Evolutionary conservation across 1,140 invertebrate species (phyloP), one percentile per base, ranked within the genome.

Genomic region (Xylocopa sonorina): DNA sequence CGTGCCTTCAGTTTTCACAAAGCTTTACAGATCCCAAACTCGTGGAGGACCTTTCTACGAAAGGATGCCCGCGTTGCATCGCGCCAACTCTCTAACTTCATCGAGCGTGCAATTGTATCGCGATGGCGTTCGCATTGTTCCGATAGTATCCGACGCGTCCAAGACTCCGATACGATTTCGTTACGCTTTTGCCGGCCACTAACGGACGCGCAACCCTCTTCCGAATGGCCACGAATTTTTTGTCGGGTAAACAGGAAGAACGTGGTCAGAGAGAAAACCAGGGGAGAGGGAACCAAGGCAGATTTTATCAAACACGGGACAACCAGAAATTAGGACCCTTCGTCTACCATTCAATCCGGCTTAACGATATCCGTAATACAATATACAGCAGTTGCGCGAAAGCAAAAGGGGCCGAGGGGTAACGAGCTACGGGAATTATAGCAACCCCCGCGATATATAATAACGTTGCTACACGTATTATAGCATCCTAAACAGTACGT

Each of bases 301-400:
- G 50, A 62, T 48, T 72, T 60, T 27, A 29, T 53, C 29, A 58
- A 38, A 68, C 32, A 32, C 51, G n/a, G 48, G n/a, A n/a, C 50
- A 78, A 55, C 21, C 34, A 50, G 51, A 55, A 83, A 60, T 67
- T 69, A 82, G 41, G 27, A 62, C 10, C n/a, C 41, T 76, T 51
- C 29, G 29, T 29, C 41, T 51, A 24, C 48, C 51, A 38, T 60
- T 80, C 51, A 60, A 58, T 32, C 27, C 43, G 48, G 58, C 41
- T 75, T 32, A 62, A 77, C n/a, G 48, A 75, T 74, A 74, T 63
- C 71, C 63, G 27, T 41, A 34, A 82, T n/a, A 76, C 50, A 64
- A 71, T 76, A 50, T 9, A 1, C 18, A 41, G 53, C 16, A n/a
- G n/a, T 63, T 51, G 41, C 41, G 41, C 12, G 1, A 12, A 3